These are phyloP conservation scores for Apis florea DNA, from an alignment of 1,140 invertebrate genomes.

Conservation along the genomic window DNA sequence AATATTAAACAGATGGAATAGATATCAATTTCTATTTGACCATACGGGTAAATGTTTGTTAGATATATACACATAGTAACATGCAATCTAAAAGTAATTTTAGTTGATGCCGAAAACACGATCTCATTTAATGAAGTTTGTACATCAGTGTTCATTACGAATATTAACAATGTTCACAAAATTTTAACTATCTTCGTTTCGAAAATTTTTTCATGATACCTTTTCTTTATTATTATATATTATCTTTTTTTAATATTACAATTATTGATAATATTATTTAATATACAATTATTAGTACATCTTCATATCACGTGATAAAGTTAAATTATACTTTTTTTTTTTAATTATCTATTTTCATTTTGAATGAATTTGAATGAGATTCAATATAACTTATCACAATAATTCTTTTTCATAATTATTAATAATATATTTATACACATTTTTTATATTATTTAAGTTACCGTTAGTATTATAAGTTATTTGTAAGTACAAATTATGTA, in stretches of 20 bases:
- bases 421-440: no score
- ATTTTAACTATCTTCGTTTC: neutral
- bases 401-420: no score
- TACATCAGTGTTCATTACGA: neutral
- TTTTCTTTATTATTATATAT: neutral
- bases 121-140: conserved; percentile 20
- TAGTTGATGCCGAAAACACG: conserved; percentile 17
- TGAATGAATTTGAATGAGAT: no score
- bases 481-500: no score
- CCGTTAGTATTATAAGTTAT: no score
- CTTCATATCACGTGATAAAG: neutral
- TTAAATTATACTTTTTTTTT: neutral
- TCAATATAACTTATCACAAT: no score
- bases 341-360: no score
- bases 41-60: conserved; percentile 18
- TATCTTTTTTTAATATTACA: neutral
- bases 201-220: no score
- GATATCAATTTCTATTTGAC: conserved; percentile 13
- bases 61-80: neutral
- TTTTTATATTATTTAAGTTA: no score
- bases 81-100: conserved; percentile 34
- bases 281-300: no score
- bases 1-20: neutral
- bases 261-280: no score
- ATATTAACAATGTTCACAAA: conserved; percentile 5